A percentile compares a stretch with the other conserved stretches of the same genome.
Evolutionary conservation across 1,140 invertebrate species (phyloP).

Genomic region (Cardiocondyla obscurior): DNA sequence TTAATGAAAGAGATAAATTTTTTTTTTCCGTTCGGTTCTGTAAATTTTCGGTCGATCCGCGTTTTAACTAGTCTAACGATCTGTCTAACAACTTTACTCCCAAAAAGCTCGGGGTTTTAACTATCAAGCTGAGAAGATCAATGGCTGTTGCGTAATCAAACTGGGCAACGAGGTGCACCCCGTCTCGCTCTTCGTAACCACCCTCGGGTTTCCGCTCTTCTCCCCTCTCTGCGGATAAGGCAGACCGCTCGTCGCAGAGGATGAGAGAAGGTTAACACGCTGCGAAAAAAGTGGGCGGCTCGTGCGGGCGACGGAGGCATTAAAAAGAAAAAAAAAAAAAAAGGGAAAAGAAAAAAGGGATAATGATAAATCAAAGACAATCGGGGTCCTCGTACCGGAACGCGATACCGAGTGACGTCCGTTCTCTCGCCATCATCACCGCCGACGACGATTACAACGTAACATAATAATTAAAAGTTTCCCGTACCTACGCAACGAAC

Average conservation of each 20-base stretch:
- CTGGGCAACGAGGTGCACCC: conserved; percentile 58
- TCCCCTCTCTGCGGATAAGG: conserved; percentile 69
- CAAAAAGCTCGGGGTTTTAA: conserved; percentile 56
- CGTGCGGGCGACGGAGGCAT: background rate
- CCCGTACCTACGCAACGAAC: conserved; percentile 3
- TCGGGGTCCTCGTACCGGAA: background rate
- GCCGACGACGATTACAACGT: background rate
- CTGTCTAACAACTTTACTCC: background rate
- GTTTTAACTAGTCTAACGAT: background rate
- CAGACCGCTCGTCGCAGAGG: conserved; percentile 59
- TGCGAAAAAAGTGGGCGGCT: conserved; percentile 48
- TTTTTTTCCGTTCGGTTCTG: background rate
- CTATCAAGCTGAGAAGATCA: conserved; percentile 66
- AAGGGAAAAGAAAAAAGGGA: background rate
- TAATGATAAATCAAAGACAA: conserved; percentile 56
- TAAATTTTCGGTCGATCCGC: background rate
- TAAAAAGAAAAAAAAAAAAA: background rate
- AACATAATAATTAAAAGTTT: conserved; percentile 31
- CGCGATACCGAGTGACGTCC: background rate
- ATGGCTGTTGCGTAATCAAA: conserved; percentile 69
- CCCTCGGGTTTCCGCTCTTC: conserved; percentile 47
- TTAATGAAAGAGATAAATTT: background rate
- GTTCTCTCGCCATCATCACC: background rate
- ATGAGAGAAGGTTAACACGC: conserved; percentile 51
- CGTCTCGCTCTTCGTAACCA: conserved; percentile 2